Evolutionary conservation across 1,140 invertebrate genomes (phyloP).

Genomic region (Drosophila sucinea): DNA sequence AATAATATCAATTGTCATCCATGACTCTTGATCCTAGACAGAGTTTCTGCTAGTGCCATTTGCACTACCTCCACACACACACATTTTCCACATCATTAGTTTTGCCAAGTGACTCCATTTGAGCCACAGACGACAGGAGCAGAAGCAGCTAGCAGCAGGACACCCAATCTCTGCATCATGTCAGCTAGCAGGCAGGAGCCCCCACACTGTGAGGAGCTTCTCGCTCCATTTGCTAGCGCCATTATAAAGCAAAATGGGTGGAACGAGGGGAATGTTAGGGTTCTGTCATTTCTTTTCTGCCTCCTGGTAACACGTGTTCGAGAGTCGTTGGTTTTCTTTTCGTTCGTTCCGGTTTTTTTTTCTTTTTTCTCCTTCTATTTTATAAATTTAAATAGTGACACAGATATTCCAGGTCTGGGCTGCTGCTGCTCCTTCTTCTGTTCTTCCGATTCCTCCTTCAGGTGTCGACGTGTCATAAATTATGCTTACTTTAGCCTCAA

Average conservation of each 20-base stretch:
- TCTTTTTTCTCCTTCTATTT: slow-evolving; percentile 31
- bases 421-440: neutral
- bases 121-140: slow-evolving; percentile 57
- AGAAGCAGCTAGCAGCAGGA: slow-evolving; percentile 22
- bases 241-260: slow-evolving; percentile 35
- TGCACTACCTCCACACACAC: slow-evolving; percentile 59
- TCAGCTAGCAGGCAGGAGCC: slow-evolving; percentile 13
- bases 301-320: slow-evolving; percentile 65
- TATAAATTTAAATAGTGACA: slow-evolving; percentile 75
- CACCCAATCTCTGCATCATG: slow-evolving; percentile 60
- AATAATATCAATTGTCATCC: slow-evolving; percentile 78
- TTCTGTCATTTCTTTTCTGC: slow-evolving; percentile 13
- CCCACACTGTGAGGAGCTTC: slow-evolving; percentile 48
- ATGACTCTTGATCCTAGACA: slow-evolving; percentile 47
- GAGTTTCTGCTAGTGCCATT: slow-evolving; percentile 44
- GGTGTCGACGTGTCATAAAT: slow-evolving; percentile 75
- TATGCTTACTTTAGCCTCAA: slow-evolving; percentile 78
- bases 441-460: slow-evolving; percentile 29
- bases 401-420: slow-evolving; percentile 19
- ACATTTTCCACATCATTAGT: slow-evolving; percentile 83
- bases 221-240: slow-evolving; percentile 72
- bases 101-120: slow-evolving; percentile 76
- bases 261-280: neutral
- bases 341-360: neutral
- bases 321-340: slow-evolving; percentile 36